These are phyloP conservation scores for Berghia stephanieae DNA, from an alignment of 1,140 invertebrate species.

Conservation along the genomic window DNA sequence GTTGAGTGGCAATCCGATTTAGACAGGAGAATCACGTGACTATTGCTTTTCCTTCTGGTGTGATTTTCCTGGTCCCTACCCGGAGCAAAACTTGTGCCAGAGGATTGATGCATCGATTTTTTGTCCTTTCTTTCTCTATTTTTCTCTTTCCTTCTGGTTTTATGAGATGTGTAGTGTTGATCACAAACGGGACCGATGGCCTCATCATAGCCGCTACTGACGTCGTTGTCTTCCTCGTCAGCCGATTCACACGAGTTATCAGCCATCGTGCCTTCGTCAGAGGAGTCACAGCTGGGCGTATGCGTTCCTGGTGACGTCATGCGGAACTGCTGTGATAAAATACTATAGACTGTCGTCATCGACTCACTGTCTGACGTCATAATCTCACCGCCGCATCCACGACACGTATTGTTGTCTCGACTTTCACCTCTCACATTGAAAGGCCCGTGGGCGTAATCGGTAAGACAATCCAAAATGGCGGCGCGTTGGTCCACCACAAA, in stretches of 20 bases:
- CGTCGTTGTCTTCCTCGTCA: constrained; percentile 32
- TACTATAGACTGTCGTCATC: constrained; percentile 46
- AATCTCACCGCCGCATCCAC: constrained; percentile 21
- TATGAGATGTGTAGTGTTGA: neutral
- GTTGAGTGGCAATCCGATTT: neutral
- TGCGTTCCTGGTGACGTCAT: constrained; percentile 26
- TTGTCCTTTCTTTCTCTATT: constrained; percentile 8
- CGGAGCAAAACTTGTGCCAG: too few species aligned
- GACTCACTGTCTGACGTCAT: constrained; percentile 40
- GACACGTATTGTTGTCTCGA: neutral
- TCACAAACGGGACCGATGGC: neutral
- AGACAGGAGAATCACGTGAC: neutral
- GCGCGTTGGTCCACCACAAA: constrained; percentile 16
- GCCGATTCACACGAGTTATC: constrained; percentile 35
- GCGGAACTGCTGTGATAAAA: constrained; percentile 37
- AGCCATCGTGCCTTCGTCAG: constrained; percentile 42
- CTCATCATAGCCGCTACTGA: constrained; percentile 10
- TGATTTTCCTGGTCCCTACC: neutral
- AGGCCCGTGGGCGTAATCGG: neutral
- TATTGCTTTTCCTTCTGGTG: neutral
- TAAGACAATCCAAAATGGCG: constrained; percentile 14
- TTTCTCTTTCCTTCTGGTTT: constrained; percentile 15
- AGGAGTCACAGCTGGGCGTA: constrained; percentile 36
- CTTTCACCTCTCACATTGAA: constrained; percentile 15
- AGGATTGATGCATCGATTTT: neutral